Conservation (phyloP, 2,888 invertebrate species). For the Melieria crassipennis region DNA sequence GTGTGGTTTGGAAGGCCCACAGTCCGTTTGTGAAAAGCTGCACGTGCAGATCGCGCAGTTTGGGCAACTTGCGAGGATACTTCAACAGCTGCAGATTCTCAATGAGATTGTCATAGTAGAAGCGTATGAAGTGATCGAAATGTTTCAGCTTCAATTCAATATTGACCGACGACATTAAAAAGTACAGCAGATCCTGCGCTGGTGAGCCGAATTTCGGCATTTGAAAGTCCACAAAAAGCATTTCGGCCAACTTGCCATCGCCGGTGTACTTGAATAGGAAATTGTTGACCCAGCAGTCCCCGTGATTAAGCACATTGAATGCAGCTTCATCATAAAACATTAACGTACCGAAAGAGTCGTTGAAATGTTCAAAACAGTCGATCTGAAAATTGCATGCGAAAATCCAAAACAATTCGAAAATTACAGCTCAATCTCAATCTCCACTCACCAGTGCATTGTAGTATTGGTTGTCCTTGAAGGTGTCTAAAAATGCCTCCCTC, state of each 20-base stretch:
- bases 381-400: constrained; percentile 36
- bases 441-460: constrained; percentile 48
- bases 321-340: constrained; percentile 41
- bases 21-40: constrained; percentile 49
- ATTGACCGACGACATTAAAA: constrained; percentile 56
- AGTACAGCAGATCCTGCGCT: constrained; percentile 54
- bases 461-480: constrained; percentile 44
- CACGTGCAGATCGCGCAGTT: constrained; percentile 51
- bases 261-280: constrained; percentile 52
- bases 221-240: constrained; percentile 59
- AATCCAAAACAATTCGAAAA: not conserved
- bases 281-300: constrained; percentile 49
- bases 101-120: constrained; percentile 55
- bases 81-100: constrained; percentile 51
- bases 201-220: constrained; percentile 54
- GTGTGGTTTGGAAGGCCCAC: constrained; percentile 44
- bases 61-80: constrained; percentile 52
- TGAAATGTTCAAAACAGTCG: constrained; percentile 40
- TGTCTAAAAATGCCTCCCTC: constrained; percentile 37
- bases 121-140: constrained; percentile 58
- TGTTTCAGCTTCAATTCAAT: constrained; percentile 55
- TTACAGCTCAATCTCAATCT: not conserved
- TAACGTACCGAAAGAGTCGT: constrained; percentile 21
- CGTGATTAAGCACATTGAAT: constrained; percentile 54
- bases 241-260: constrained; percentile 50